Evolutionary conservation across 2,797 vertebrate species (phyloP).

Genomic region (Melanotaenia parkinsoni): DNA sequence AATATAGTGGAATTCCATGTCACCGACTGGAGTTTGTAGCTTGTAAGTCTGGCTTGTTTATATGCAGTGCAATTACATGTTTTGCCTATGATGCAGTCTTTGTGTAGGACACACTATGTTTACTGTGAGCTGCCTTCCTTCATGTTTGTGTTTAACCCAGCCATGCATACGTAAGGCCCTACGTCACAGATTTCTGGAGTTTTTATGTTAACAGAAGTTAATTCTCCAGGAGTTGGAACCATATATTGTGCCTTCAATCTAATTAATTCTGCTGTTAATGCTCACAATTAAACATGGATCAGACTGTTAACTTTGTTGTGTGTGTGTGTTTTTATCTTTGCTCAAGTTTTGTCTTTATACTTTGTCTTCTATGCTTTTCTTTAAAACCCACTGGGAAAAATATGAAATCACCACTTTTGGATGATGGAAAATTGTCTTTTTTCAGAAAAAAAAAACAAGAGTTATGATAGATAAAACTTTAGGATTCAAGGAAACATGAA

Average conservation of each 20-base stretch:
- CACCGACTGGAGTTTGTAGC: constrained; percentile 15
- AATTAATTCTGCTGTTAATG: constrained; percentile 29
- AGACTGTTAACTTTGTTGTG: constrained; percentile 26
- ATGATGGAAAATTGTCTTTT: too few relatives aligned
- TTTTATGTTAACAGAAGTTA: constrained; percentile 24
- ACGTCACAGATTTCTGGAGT: neutral
- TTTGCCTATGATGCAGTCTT: constrained; percentile 7
- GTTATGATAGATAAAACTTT: too few relatives aligned
- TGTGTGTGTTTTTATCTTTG: constrained; percentile 2
- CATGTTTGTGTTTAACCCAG: constrained; percentile 12
- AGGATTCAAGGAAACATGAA: too few relatives aligned
- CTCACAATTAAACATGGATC: constrained; percentile 56
- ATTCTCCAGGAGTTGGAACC: constrained; percentile 10
- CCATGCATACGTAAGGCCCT: neutral
- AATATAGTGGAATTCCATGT: neutral
- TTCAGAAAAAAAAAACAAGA: too few relatives aligned
- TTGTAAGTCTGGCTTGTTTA: constrained; percentile 50
- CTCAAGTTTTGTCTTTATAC: neutral
- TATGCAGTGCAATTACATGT: constrained; percentile 34
- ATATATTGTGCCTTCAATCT: constrained; percentile 59
- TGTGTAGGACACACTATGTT: constrained; percentile 26
- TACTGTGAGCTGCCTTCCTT: constrained; percentile 31
- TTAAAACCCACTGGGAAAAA: too few relatives aligned
- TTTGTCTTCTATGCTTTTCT: too few relatives aligned
- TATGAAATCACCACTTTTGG: too few relatives aligned